Percentiles rank a stretch among this genome's conserved stretches.
Evolutionary conservation across 2,797 vertebrate species (phyloP).

Genomic region (Urocyon cinereoargenteus): DNA sequence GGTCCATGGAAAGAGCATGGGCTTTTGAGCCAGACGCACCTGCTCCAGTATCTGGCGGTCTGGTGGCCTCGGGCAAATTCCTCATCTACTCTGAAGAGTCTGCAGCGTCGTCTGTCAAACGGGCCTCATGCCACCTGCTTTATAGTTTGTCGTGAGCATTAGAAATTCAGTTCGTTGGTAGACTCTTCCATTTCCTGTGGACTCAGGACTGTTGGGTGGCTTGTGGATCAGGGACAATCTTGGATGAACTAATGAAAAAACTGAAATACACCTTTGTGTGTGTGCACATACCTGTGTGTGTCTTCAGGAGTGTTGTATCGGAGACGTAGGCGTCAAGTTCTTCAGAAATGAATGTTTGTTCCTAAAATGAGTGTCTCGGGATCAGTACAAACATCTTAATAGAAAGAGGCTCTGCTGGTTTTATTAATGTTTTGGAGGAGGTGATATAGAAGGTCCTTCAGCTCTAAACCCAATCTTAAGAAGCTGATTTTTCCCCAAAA

Average conservation of each 20-base stretch:
- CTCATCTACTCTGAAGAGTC: neutral
- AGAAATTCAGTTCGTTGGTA: neutral
- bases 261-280: neutral
- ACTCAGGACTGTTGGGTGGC: neutral
- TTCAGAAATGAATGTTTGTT: neutral
- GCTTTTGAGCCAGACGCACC: neutral
- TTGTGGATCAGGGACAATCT: neutral
- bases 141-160: neutral
- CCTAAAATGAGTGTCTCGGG: neutral
- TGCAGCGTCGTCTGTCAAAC: neutral
- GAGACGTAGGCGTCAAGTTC: neutral
- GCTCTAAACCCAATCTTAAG: neutral
- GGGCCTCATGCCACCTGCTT: neutral
- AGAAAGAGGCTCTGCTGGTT: neutral
- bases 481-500: neutral
- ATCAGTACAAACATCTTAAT: too few species aligned
- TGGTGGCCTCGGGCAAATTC: neutral
- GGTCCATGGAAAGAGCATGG: neutral
- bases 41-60: neutral
- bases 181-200: too few species aligned
- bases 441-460: neutral
- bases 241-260: neutral
- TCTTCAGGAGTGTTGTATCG: neutral
- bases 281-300: neutral
- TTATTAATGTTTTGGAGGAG: too few species aligned